Evolutionary conservation across 2,113 vertebrate genomes (phyloP), one percentile per base, ranked within the genome.

Genomic region (Paracanthobrama guichenoti): DNA sequence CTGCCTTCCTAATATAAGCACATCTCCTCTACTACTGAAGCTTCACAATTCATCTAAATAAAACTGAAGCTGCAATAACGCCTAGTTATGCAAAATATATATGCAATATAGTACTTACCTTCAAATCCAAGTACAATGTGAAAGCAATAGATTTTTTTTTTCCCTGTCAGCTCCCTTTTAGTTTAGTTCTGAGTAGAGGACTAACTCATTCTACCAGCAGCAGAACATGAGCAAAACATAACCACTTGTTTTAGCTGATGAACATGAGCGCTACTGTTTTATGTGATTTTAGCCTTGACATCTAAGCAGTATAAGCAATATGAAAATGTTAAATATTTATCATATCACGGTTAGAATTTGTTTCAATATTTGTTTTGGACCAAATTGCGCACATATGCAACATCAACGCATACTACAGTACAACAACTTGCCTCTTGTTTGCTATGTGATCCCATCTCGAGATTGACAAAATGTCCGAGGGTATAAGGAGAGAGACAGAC

Each of bases 361-460:
- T 62, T 62, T 12, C n/a, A 62, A 31, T 31, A 31, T 73, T 46
- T 1, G 42, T 24, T 48, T 62, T 73, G 3, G 6, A 24, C 42
- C 42, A 24, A 24, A 46, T 14, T 24, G 42, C 14, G 22, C 7
- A 24, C 12, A 22, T 24, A 24, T 44, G 50, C 18, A 6, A 46
- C 6, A 24, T 16, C 39, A 24, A 53, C 50, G 6, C 20, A 20
- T 2, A 6, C 6, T 72, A 9, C 35, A 39, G 35, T 39, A 39
- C 66, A 69, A 42, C 66, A 12, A 71, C 67, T 72, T 66, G 69
- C 57, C 12, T 16, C 6, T 16, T 86, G 77, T 48, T 81, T 84
- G 82, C 44, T 86, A 78, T 87, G 64, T 84, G 84, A 88, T 55
- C 81, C 74, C 50, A 16, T 84, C 82, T 86, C 50, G 71, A 71